phyloP scores from a whole-genome alignment of 2,113 vertebrate species.

The Oryzias celebensis region DNA sequence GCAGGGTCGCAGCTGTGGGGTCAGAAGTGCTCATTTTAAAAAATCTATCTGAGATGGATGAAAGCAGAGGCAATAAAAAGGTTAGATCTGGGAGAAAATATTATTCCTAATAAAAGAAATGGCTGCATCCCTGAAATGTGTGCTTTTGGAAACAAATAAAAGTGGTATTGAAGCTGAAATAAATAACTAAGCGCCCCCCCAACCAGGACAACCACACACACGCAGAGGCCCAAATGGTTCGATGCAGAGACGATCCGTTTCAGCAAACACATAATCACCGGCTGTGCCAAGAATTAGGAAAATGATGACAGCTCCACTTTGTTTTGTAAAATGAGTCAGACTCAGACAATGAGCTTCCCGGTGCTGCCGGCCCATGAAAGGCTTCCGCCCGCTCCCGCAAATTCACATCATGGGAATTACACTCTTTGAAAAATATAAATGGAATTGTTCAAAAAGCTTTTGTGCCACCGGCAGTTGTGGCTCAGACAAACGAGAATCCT shows the following conservation, averaged over 20 bases:
- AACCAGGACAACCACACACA: constrained; percentile 32
- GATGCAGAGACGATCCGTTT: constrained; percentile 23
- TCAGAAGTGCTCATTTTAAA: too few species aligned
- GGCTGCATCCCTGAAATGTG: constrained; percentile 5
- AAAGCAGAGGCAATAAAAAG: constrained; percentile 1
- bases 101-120: constrained; percentile 7
- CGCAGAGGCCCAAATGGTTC: constrained; percentile 1
- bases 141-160: constrained; percentile 35
- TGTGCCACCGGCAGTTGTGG: background rate
- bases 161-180: constrained; percentile 31
- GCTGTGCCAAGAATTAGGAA: constrained; percentile 25
- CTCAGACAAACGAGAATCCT: background rate
- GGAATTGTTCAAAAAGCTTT: constrained; percentile 3
- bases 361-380: constrained; percentile 4
- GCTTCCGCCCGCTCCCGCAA: background rate
- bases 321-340: constrained; percentile 41
- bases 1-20: too few species aligned
- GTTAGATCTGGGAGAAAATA: constrained; percentile 3
- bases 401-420: constrained; percentile 15
- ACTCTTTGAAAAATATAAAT: constrained; percentile 35
- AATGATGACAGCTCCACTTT: constrained; percentile 39
- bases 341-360: constrained; percentile 18
- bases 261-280: constrained; percentile 35
- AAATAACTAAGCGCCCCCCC: constrained; percentile 15
- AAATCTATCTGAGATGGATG: background rate